Conservation (phyloP, 2,888 invertebrate genomes). For the Ceraclea dissimilis region DNA sequence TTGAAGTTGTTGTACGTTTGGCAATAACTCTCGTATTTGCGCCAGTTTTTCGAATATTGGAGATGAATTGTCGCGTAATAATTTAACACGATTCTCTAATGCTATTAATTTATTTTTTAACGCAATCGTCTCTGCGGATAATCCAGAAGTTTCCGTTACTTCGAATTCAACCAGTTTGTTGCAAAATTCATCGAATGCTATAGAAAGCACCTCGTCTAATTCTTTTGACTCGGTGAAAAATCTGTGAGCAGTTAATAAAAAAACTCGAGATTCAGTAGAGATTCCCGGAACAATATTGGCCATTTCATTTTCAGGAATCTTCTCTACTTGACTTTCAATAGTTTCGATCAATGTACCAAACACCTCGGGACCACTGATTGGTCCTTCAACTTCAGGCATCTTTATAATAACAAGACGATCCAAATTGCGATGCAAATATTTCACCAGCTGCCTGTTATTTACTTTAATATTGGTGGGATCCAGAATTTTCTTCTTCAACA, state of each 20-base stretch:
- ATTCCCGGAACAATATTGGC: background rate
- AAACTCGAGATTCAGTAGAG: background rate
- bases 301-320: background rate
- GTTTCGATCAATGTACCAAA: background rate
- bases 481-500: background rate
- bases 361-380: background rate
- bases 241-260: background rate
- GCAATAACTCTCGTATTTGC: background rate
- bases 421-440: background rate
- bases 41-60: background rate
- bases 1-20: background rate
- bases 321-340: background rate
- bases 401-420: background rate
- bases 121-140: background rate
- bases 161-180: background rate
- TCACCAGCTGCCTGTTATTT: background rate
- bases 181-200: background rate
- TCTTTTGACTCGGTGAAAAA: background rate
- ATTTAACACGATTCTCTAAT: background rate
- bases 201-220: background rate
- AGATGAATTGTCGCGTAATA: background rate
- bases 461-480: background rate
- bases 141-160: background rate
- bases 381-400: background rate
- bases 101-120: background rate